Evolutionary conservation across 1,140 invertebrate species (phyloP), one percentile per base, ranked within the genome.

Genomic region (Drosophila parvula): DNA sequence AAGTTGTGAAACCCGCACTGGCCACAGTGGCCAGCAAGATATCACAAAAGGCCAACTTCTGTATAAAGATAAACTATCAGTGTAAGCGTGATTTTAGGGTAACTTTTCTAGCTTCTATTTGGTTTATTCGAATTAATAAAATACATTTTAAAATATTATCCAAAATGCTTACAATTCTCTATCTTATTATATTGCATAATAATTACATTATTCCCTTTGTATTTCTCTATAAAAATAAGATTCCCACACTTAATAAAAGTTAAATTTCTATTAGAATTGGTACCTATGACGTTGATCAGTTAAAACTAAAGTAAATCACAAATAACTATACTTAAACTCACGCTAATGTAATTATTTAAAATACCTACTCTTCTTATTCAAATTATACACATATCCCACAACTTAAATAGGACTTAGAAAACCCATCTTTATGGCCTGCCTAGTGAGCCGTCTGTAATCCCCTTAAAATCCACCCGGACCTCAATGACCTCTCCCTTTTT

Each of bases 1-100:
- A 65, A 69, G 67, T 84, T 88, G 80, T 71, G 74, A 89, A 88
- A 81, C 80, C 65, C 51, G 73, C 83, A 58, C 12, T 10, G 53
- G 44, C 16, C 41, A 88, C 84, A 80, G 84, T 88, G 83, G 50
- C 34, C 5, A 22, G 5, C 11, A 6, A 28, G 0, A 5, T 14
- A 9, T 43, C 8, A 4, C 8, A 22, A 45, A 28, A 16, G 22
- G 14, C 27, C 0, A 30, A 16, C 0, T 2, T 0, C 14, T 12
- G 3, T 18, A 6, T 50, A 16, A 14, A 59, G 18, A 27, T n/a
- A 34, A 27, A 1, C 1, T 12, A 32, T 0, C 7, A n/a, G 14
- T 12, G 10, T 11, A 38, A 38, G 3, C 5, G 12, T 14, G 2
- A 38, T 43, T 18, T 22, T 44, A 3, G 0, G 22, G 8, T 9